A percentile compares a stretch with the other conserved stretches of the same genome.
These are phyloP conservation scores for Cryptotis parvus DNA, from an alignment of 2,113 vertebrate genomes.

Conservation along the genomic window DNA sequence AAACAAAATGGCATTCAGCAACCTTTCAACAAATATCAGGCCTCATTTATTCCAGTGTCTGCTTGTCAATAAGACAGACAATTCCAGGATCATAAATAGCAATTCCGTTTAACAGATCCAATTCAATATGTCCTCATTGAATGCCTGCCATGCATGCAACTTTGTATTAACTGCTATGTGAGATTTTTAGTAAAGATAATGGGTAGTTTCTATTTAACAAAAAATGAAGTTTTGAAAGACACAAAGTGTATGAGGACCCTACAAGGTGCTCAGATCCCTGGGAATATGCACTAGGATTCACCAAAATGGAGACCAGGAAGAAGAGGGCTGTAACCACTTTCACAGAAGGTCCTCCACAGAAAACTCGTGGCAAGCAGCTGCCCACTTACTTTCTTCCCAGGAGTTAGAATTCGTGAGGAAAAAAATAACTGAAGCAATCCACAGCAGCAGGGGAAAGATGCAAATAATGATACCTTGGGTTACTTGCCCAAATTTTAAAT, in stretches of 20 bases:
- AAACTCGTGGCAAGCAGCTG: background rate
- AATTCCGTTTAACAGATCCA: constrained; percentile 33
- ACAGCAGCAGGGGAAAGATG: background rate
- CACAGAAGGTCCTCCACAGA: background rate
- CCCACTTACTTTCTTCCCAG: background rate
- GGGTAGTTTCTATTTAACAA: background rate
- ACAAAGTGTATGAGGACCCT: background rate
- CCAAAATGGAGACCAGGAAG: background rate
- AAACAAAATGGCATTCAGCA: constrained; percentile 62
- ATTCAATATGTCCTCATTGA: background rate
- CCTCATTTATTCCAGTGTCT: constrained; percentile 37
- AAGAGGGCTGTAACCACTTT: background rate
- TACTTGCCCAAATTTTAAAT: constrained; percentile 14
- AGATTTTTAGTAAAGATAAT: constrained; percentile 8
- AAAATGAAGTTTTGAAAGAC: constrained; percentile 7
- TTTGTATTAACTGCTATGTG: background rate
- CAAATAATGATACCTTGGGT: background rate
- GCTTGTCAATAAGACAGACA: constrained; percentile 37
- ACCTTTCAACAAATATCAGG: constrained; percentile 65
- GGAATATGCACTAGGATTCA: background rate
- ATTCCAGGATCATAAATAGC: constrained; percentile 6
- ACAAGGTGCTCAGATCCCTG: background rate
- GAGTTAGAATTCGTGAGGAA: background rate
- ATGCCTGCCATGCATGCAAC: background rate
- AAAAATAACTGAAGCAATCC: background rate